Evolutionary conservation across 2,888 invertebrate species (phyloP).

Genomic region (Conchocele bisecta): DNA sequence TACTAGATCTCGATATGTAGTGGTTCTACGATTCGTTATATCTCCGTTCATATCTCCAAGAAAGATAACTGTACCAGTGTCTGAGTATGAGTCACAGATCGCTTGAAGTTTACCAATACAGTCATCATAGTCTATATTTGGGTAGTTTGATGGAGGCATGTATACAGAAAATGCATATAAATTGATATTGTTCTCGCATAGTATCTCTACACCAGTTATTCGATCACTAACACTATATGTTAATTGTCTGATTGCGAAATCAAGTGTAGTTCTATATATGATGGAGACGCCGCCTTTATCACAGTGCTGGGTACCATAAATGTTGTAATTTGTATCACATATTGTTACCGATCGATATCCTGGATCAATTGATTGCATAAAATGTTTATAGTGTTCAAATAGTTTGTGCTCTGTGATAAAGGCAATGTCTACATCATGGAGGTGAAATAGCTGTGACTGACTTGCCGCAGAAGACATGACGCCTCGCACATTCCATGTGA

Average conservation of each 20-base stretch:
- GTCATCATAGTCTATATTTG: no score
- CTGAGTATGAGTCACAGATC: neutral
- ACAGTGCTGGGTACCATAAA: neutral
- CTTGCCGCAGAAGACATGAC: neutral
- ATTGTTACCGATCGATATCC: neutral
- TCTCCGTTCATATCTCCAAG: slow-evolving; percentile 1
- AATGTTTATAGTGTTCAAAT: neutral
- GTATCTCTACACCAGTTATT: neutral
- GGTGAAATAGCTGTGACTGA: neutral
- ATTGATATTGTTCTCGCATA: neutral
- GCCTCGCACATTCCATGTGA: slow-evolving; percentile 5
- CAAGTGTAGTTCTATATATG: neutral
- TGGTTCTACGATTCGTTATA: neutral
- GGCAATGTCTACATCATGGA: neutral
- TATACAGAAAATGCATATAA: neutral
- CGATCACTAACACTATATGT: no score
- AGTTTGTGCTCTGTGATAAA: slow-evolving; percentile 1
- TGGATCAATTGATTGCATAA: neutral
- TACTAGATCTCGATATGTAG: neutral
- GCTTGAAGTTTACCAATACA: no score
- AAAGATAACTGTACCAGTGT: neutral
- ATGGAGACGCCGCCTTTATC: slow-evolving; percentile 1
- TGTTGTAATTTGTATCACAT: neutral
- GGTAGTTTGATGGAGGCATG: neutral
- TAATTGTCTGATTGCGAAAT: no score